phyloP scores from a whole-genome alignment of 2,113 vertebrate species.

The Pontoporia blainvillei region DNA sequence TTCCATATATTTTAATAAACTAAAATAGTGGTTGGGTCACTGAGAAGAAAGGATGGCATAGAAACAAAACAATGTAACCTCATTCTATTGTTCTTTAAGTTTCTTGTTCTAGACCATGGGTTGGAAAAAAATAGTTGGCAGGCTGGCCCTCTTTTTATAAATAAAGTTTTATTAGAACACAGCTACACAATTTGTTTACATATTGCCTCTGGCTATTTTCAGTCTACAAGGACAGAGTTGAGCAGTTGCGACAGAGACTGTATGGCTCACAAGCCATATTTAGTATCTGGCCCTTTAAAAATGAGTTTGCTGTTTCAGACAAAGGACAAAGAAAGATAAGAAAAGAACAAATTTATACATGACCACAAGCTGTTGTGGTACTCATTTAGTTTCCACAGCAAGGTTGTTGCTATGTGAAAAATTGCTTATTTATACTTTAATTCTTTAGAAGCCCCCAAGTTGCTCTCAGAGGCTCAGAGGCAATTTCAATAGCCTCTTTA shows the following conservation, averaged over 20 bases:
- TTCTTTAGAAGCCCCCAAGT: conserved; percentile 55
- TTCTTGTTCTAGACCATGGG: not conserved
- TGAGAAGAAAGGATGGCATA: not conserved
- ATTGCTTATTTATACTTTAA: conserved; percentile 64
- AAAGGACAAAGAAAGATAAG: conserved; percentile 43
- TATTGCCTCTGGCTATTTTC: not conserved
- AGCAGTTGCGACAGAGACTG: not conserved
- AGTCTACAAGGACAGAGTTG: not conserved
- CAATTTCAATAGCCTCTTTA: conserved; percentile 59
- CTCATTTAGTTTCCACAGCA: conserved; percentile 57
- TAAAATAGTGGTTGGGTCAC: not conserved
- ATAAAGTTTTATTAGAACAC: conserved; percentile 61
- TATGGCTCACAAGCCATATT: not conserved
- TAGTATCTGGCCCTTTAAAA: conserved; percentile 32
- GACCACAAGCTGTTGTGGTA: conserved; percentile 13
- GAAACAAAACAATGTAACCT: not conserved
- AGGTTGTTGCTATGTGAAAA: conserved; percentile 69
- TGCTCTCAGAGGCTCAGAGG: conserved; percentile 20
- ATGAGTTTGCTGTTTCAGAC: conserved; percentile 14
- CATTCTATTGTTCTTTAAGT: not conserved
- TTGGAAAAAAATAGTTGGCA: not conserved
- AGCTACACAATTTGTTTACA: not conserved
- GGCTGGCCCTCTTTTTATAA: not conserved
- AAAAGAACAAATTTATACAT: conserved; percentile 34
- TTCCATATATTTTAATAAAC: not conserved